Evolutionary conservation across 2,113 vertebrate species (phyloP).

Genomic region (Coptodon rendalli): DNA sequence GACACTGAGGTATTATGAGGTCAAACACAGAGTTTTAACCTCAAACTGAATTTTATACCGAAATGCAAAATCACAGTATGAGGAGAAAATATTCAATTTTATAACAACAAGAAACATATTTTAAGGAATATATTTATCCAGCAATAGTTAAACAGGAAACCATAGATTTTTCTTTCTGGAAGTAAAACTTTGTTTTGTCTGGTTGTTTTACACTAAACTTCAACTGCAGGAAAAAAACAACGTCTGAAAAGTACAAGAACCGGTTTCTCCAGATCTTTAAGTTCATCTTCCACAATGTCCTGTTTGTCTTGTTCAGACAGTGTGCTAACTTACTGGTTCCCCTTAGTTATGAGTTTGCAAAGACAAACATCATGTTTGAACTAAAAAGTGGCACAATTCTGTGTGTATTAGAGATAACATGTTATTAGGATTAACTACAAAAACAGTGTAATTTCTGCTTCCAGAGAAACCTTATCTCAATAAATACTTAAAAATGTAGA

Average conservation of each 20-base stretch:
- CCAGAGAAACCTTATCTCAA: background rate
- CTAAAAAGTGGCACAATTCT: background rate
- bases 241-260: accelerated
- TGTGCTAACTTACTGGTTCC: background rate
- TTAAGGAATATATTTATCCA: background rate
- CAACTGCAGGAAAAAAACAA: background rate
- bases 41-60: accelerated
- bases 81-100: accelerated
- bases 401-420: accelerated
- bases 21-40: background rate
- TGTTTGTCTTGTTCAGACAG: background rate
- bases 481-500: background rate
- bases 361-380: background rate
- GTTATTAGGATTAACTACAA: background rate
- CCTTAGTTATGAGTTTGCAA: background rate
- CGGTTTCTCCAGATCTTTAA: accelerated
- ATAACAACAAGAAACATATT: accelerated
- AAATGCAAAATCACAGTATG: background rate
- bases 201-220: background rate
- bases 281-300: accelerated
- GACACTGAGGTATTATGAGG: background rate
- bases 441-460: accelerated
- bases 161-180: accelerated
- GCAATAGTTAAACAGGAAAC: background rate
- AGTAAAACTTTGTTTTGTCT: background rate